Evolutionary conservation across 2,888 invertebrate genomes (phyloP), one percentile per base, ranked within the genome.

Genomic region (Ormia ochracea): DNA sequence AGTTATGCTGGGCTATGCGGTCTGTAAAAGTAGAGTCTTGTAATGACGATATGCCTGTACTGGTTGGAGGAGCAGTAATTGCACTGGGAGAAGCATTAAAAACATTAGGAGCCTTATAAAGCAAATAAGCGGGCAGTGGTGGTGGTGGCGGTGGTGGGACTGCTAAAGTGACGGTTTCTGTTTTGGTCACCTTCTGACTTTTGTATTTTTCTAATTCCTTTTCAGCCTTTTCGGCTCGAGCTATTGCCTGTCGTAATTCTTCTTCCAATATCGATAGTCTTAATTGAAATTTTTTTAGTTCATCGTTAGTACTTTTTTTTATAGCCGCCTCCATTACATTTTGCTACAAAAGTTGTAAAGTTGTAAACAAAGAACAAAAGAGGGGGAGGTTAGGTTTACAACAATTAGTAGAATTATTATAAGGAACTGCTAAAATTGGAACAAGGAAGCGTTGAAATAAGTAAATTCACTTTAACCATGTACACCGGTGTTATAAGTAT

Each of bases 201-300:
- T 86, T 86, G 77, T 84, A 87, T 33, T 81, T 87, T 75, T 89
- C 86, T 74, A 90, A 86, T 66, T 89, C 88, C 76, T 87, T 88
- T 85, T 92, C 92, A 58, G 92, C 92, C 52, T 88, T 87, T 82
- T 91, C 91, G 36, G 92, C 92, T 72, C 92, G 89, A 70, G 90
- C 87, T 56, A 90, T 83, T 7, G 91, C 90, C 81, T 90, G 88
- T 45, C 90, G 90, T 74, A 92, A 86, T 82, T 92, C 91, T 38
- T 90, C 91, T 85, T 92, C 92, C 5, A 91, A 90, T 58, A 92
- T 87, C 83, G 91, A 91, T 80, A 92, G 86, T 87, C 91, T 92
- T 83, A 92, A 90, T 85, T 92, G 91, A 78, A 92, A 90, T 74
- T 91, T 89, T 85, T 92, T 91, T 84, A 92, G 90, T 86, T 92